Conservation (phyloP, 2,888 invertebrate genomes). For the Mythimna impura region DNA sequence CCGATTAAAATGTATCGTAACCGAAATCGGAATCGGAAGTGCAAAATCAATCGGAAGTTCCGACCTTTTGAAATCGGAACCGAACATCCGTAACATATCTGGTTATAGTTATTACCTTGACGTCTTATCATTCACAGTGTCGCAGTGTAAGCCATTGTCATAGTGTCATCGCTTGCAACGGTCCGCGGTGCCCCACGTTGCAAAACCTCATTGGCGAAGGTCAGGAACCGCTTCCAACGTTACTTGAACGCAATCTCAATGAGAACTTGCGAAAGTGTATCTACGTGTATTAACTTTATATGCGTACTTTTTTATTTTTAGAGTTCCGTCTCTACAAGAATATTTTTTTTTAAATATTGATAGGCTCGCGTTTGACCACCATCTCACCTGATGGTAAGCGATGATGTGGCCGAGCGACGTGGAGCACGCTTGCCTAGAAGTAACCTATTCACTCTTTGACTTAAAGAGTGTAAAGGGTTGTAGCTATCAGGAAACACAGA, state of each 20-base stretch:
- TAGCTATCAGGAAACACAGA: too few species aligned
- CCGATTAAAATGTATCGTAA: too few species aligned
- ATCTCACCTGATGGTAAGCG: too few species aligned
- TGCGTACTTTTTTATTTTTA: conserved; percentile 25
- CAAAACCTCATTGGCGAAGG: conserved; percentile 61
- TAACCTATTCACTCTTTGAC: too few species aligned
- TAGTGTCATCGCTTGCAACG: conserved; percentile 16
- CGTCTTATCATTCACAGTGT: conserved; percentile 25
- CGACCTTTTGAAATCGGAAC: too few species aligned
- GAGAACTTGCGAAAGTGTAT: conserved; percentile 62
- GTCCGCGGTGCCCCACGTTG: conserved; percentile 40
- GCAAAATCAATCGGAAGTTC: too few species aligned
- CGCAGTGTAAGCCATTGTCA: conserved; percentile 33
- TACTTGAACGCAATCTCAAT: conserved; percentile 67
- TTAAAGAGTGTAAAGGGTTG: too few species aligned
- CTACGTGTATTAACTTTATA: conserved; percentile 29
- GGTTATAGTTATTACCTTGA: conserved; percentile 12
- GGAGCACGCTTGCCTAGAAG: too few species aligned
- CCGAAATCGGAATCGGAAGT: too few species aligned
- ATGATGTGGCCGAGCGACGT: too few species aligned
- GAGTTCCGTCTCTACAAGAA: conserved; percentile 13
- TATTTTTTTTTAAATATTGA: too few species aligned
- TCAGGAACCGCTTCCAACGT: conserved; percentile 60
- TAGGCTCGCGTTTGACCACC: too few species aligned
- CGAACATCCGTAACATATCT: neutral